phyloP scores from a whole-genome alignment of 2,113 vertebrate species.

The Festucalex cinctus region DNA sequence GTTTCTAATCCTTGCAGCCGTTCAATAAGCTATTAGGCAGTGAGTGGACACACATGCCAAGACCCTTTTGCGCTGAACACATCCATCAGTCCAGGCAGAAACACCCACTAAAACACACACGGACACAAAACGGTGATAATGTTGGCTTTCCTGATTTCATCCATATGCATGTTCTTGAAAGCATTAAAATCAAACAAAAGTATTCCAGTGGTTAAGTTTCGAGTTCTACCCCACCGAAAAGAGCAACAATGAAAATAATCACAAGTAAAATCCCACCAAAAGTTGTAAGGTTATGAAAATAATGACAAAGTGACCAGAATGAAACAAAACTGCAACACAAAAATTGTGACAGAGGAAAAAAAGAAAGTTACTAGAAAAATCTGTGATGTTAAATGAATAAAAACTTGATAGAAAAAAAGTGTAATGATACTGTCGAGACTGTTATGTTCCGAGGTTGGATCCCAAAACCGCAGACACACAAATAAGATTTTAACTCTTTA shows the following conservation, averaged over 20 bases:
- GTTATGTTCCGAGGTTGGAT: too few relatives aligned
- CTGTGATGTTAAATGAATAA: too few relatives aligned
- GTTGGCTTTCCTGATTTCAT: slow-evolving; percentile 10
- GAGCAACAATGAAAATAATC: neutral
- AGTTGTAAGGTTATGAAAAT: neutral
- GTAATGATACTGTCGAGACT: too few relatives aligned
- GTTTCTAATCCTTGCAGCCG: slow-evolving; percentile 69
- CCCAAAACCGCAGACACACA: too few relatives aligned
- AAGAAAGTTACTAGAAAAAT: too few relatives aligned
- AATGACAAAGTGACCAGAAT: neutral
- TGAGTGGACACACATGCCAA: slow-evolving; percentile 69
- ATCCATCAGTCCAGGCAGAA: slow-evolving; percentile 65
- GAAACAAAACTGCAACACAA: neutral
- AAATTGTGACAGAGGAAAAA: too few relatives aligned
- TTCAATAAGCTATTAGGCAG: slow-evolving; percentile 75
- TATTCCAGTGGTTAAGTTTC: neutral
- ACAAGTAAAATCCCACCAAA: neutral
- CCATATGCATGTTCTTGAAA: slow-evolving; percentile 15
- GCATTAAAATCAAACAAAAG: slow-evolving; percentile 3
- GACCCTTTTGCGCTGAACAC: slow-evolving; percentile 45
- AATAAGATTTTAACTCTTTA: too few relatives aligned
- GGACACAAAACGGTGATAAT: slow-evolving; percentile 20
- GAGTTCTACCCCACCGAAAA: neutral
- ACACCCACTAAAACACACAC: slow-evolving; percentile 35
- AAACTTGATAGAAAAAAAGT: too few relatives aligned